Evolutionary conservation across 1,140 invertebrate species (phyloP).

Genomic region (Notospermus geniculatus): DNA sequence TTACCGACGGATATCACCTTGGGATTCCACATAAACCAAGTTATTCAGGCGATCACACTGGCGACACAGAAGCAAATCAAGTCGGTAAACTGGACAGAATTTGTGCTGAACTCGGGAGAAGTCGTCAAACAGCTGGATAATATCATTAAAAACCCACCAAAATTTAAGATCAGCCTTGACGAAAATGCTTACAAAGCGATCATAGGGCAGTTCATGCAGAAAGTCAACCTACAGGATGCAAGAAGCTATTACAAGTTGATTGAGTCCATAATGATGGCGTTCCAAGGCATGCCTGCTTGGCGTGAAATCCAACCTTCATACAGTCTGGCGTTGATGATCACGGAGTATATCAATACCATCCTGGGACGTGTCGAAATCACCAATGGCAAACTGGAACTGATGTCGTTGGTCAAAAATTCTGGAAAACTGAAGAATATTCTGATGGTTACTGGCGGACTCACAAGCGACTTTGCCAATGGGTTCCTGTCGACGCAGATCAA

Average conservation of each 20-base stretch:
- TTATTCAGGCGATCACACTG: background rate
- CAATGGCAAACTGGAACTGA: background rate
- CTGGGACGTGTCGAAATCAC: background rate
- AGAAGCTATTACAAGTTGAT: constrained; percentile 5
- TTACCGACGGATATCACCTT: background rate
- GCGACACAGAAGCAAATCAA: background rate
- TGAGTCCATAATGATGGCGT: background rate
- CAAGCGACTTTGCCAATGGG: background rate
- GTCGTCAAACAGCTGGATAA: background rate
- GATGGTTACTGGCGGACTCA: background rate
- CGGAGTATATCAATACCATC: constrained; percentile 5
- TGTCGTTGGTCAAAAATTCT: background rate
- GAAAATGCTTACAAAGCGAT: background rate
- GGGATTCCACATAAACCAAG: background rate
- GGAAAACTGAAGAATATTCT: background rate
- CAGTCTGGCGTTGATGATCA: background rate
- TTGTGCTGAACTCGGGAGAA: background rate
- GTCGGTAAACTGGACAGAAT: background rate
- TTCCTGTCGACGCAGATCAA: constrained; percentile 4
- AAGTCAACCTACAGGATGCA: background rate
- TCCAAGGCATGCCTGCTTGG: background rate
- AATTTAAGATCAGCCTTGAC: background rate
- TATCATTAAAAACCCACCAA: constrained; percentile 1
- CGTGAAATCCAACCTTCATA: background rate
- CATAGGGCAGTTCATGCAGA: background rate